Base-by-base conservation (phyloP, 2,888 invertebrate species). In the Yponomeuta sedellus region DNA sequence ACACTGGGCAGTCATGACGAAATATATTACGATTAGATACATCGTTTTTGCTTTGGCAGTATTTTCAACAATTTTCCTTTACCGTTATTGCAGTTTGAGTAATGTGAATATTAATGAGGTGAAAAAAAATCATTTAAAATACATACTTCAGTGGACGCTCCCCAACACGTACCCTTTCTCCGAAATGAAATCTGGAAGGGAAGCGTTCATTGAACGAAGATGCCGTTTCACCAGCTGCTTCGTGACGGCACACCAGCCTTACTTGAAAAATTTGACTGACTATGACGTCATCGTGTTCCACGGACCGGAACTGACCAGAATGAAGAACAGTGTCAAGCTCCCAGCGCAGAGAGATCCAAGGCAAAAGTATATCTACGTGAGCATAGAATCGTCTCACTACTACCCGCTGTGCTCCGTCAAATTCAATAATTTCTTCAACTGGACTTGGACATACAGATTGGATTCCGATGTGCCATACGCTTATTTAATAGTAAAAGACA, bases 221-320 rank as follows among this genome's bases (percentile, higher is more conserved):
- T 87, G 86, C 71, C 68, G 71, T n/a, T 75, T 74, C 61, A 78
- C 73, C 8, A 88, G 88, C 64, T 88, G 88, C 69, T 75, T 73
- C 64, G 82, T 88, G 1, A 86, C 85, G 2, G 69, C 67, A 19
- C 70, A 87, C 40, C 72, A 68, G 61, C 71, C 68, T 0, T 71
- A 73, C 34, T 70, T 82, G 0, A 71, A 70, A 3, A 79, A 82
- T 68, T 68, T 73, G 10, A 77, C 77, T 0, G 76, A 79, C 62
- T 88, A 80, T 68, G 85, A 88, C 67, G 82, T 81, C 0, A 71
- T 88, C 1, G 75, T 77, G 0, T 86, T 89, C 66, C 70, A 78
- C 67, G 85, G 79, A 2, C 81, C 83, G 0, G 79, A 85, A 67
- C 69, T 82, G 16, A 69, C 72, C 2, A 65, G 28, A 3, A 70